Base-by-base conservation (phyloP, 2,797 vertebrate genomes). In the Chiloscyllium punctatum region DNA sequence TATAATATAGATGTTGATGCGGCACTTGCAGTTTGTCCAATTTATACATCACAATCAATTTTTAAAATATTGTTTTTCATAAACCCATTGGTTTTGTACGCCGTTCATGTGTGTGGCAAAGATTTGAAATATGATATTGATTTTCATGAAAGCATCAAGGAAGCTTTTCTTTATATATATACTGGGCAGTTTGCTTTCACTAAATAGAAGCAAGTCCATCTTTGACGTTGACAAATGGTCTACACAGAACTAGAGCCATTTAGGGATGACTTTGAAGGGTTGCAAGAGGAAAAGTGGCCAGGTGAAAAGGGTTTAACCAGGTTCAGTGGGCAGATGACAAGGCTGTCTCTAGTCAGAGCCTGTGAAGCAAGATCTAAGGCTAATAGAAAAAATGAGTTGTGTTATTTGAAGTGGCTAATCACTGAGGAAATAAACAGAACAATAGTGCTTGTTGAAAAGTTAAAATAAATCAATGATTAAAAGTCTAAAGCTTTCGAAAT, bases 181-280 rank as follows among this genome's bases (percentile, higher is more conserved):
- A 66, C 27, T 66, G 62, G 88, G 53, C 48, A 95, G 71, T 95
- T 97, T 97, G 97, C 96, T 98, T 97, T 97, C 97, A 97, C 96
- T 96, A 97, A 97, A 97, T 96, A 97, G 97, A 97, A 96, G 96
- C 97, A 97, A 97, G 95, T 88, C 96, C 96, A 96, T 96, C 97
- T 97, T 96, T 98, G 98, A 98, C 97, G 97, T 96, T 98, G 98
- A 98, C 97, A 98, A 98, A 98, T 97, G 97, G 97, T 96, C 96
- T 96, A 97, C 97, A 97, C 97, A 98, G 96, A 96, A 96, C 96
- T 97, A 98, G 98, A 98, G 97, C 97, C 96, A 98, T 98, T 98
- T 98, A 97, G 96, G 97, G 97, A 98, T 97, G 97, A 98, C 96
- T 98, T 97, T 96, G 96, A 96, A 96, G 96, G 96, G 96, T 97